These are phyloP conservation scores for Diorhabda elongata DNA, from an alignment of 1,140 invertebrate genomes.

Conservation along the genomic window DNA sequence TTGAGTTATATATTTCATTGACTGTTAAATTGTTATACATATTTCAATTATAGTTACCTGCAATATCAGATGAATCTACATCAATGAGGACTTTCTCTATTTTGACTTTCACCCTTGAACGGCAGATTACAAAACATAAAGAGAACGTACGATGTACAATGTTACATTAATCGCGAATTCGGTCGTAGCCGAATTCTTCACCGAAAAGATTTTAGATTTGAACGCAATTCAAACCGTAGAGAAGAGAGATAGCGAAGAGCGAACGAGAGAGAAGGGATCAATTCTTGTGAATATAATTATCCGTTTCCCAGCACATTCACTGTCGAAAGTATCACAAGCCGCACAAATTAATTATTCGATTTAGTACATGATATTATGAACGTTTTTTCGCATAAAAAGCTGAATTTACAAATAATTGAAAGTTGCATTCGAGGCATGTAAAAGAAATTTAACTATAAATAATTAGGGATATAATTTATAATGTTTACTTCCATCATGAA, in stretches of 20 bases:
- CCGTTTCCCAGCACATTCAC: background rate
- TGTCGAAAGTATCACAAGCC: background rate
- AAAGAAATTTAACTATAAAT: too few relatives aligned
- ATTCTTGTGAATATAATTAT: background rate
- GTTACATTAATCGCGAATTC: background rate
- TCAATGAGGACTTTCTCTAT: background rate
- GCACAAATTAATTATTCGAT: too few relatives aligned
- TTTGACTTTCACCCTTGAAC: slow-evolving; percentile 2
- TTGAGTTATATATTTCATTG: too few relatives aligned
- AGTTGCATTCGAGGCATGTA: too few relatives aligned
- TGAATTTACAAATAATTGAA: too few relatives aligned
- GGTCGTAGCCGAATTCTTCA: background rate
- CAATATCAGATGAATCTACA: too few relatives aligned
- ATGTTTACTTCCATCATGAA: too few relatives aligned
- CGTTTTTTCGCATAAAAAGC: too few relatives aligned
- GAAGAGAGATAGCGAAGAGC: background rate
- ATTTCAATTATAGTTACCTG: too few relatives aligned
- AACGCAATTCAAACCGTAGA: background rate
- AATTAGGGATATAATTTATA: too few relatives aligned
- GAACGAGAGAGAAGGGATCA: background rate
- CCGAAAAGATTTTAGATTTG: slow-evolving; percentile 1
- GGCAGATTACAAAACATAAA: slow-evolving; percentile 1
- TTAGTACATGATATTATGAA: too few relatives aligned
- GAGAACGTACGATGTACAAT: background rate
- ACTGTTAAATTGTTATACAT: too few relatives aligned